These are phyloP conservation scores for Nannoperca obscura DNA, from an alignment of 2,797 vertebrate species.

Conservation along the genomic window DNA sequence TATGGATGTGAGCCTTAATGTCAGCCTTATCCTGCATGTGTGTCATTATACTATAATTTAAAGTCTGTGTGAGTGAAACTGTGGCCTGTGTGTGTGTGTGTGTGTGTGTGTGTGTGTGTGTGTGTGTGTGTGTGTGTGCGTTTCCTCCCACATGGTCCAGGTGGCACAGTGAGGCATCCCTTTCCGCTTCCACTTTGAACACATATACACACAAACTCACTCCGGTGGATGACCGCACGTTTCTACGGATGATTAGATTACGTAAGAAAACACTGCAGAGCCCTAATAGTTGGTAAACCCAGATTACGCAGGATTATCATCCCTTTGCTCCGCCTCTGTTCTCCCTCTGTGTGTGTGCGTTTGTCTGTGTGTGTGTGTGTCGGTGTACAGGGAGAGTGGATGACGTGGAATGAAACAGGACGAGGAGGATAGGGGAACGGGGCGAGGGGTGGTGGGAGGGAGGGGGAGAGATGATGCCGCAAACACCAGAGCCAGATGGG, in stretches of 20 bases:
- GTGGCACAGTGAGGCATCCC: conserved; percentile 69
- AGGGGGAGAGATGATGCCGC: conserved; percentile 73
- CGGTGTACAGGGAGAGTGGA: conserved; percentile 39
- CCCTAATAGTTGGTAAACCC: conserved; percentile 87
- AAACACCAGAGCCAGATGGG: conserved; percentile 89
- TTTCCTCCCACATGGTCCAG: conserved; percentile 65
- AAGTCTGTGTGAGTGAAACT: conserved; percentile 24
- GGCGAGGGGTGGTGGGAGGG: conserved; percentile 10
- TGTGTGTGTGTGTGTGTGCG: conserved; percentile 26
- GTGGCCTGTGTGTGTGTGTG: background rate
- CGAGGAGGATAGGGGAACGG: conserved; percentile 31
- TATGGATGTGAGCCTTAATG: conserved; percentile 11
- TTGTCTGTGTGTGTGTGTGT: conserved; percentile 22
- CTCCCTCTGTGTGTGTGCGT: conserved; percentile 35
- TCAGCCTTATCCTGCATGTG: conserved; percentile 38
- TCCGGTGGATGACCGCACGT: conserved; percentile 74
- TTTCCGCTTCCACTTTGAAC: conserved; percentile 58
- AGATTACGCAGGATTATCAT: conserved; percentile 87
- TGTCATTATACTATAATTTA: conserved; percentile 43
- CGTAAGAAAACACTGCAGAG: conserved; percentile 82
- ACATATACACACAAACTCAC: conserved; percentile 52
- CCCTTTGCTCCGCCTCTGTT: conserved; percentile 77
- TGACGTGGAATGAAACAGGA: conserved; percentile 57
- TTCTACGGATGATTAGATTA: conserved; percentile 84
- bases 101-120: conserved; percentile 26